Base-by-base conservation (phyloP, 2,888 invertebrate genomes). In the Unio delphinus region DNA sequence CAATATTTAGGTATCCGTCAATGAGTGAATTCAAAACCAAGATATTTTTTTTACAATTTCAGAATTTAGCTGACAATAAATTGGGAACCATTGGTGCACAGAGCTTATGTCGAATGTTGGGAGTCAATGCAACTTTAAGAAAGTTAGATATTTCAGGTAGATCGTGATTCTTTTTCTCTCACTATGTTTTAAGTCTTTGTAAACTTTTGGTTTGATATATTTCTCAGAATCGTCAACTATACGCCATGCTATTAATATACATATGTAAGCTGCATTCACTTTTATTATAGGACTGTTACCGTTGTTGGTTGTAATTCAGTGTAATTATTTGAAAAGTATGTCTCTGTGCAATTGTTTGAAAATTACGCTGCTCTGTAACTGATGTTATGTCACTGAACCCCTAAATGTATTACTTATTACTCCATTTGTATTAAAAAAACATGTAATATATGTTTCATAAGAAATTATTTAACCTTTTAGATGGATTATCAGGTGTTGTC, bases 1-100 rank as follows among this genome's bases (percentile, higher is more conserved):
- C 8, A 45, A 11, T 45, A 7, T 0, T 34, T 34, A 34, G 34
- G 8, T 34, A 34, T 34, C 34, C 34, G 34, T 7, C 34, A 34
- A 34, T 45, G 45, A 45, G 11, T 15, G 45, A 45, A 45, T 45
- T 11, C 15, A 45, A 45, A 45, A 15, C 45, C 45, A 45, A 45
- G 11, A 45, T 6, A 34, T 7, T 54, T 18, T 70, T 56, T 11
- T 23, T 20, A 59, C 57, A 20, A 30, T 77, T 79, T 17, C 75
- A 89, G 89, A 79, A 76, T 62, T 69, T 89, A 34, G 80, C 87
- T 8, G 87, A 89, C 65, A 90, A 89, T 73, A 86, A 83, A 74
- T 74, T 90, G 11, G 87, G 88, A n/a, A 78, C 80, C 8, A 73
- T 74, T 15, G 89, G 89, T 20, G 85, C 84, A 8, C 61, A 75